Evolutionary conservation across 2,888 invertebrate genomes (phyloP).

Genomic region (Lepidocyrtoides sp.): DNA sequence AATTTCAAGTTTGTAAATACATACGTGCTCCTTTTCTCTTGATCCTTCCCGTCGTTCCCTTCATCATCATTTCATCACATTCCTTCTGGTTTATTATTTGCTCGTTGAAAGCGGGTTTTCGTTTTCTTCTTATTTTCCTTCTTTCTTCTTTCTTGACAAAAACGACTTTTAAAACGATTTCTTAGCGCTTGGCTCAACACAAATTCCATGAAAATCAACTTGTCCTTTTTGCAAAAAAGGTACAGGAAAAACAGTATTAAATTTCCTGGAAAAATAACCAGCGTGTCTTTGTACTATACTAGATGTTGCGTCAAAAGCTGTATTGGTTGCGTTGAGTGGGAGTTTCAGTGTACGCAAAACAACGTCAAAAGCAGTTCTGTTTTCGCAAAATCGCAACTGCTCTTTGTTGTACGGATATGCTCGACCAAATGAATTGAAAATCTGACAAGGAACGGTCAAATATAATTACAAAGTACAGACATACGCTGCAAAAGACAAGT

Average conservation of each 20-base stretch:
- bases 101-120: not conserved
- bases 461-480: conserved; percentile 16
- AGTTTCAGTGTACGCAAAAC: not conserved
- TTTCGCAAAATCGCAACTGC: no score
- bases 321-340: not conserved
- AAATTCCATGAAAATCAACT: not conserved
- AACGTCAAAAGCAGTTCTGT: no score
- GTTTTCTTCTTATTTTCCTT: not conserved
- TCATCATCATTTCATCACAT: not conserved
- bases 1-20: conserved; percentile 32
- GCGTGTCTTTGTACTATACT: no score
- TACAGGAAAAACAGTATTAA: conserved; percentile 10
- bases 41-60: not conserved
- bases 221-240: not conserved
- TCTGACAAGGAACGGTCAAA: not conserved
- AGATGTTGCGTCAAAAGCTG: not conserved
- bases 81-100: conserved; percentile 9
- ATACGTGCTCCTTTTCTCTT: not conserved
- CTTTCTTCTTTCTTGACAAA: not conserved
- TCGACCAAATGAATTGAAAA: not conserved
- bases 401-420: not conserved
- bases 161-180: not conserved
- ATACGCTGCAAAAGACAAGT: not conserved
- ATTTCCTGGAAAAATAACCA: not conserved
- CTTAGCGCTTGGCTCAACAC: not conserved